These are phyloP conservation scores for Halocaridina rubra DNA, from an alignment of 2,888 invertebrate genomes.

Conservation along the genomic window DNA sequence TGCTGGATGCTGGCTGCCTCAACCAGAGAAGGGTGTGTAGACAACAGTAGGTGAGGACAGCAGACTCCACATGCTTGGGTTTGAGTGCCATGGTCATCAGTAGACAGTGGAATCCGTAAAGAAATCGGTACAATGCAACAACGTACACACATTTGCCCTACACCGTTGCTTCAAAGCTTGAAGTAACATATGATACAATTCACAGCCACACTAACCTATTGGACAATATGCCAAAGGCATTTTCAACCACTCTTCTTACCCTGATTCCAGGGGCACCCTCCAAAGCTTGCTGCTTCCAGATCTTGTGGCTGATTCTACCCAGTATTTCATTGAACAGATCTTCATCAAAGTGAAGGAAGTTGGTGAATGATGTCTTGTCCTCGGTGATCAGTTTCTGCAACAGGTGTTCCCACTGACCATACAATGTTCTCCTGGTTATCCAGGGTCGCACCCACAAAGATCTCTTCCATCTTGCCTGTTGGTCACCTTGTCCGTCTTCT, in stretches of 20 bases:
- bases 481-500: conserved; percentile 3
- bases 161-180: not conserved
- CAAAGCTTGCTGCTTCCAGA: not conserved
- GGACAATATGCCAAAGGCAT: not conserved
- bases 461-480: not conserved
- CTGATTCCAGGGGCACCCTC: not conserved
- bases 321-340: not conserved
- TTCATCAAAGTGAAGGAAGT: not conserved
- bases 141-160: not conserved
- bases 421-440: not conserved
- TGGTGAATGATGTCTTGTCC: not conserved
- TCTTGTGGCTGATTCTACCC: not conserved
- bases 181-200: not conserved
- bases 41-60: not conserved
- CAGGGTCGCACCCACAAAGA: not conserved
- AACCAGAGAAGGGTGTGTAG: not conserved
- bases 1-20: not conserved
- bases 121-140: too few relatives aligned
- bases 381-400: not conserved
- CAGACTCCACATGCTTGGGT: not conserved
- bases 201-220: not conserved
- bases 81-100: not conserved
- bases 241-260: not conserved
- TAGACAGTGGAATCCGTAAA: not conserved
- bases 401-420: not conserved